phyloP scores from a whole-genome alignment of 1,140 invertebrate genomes.

The Holotrichia oblita region DNA sequence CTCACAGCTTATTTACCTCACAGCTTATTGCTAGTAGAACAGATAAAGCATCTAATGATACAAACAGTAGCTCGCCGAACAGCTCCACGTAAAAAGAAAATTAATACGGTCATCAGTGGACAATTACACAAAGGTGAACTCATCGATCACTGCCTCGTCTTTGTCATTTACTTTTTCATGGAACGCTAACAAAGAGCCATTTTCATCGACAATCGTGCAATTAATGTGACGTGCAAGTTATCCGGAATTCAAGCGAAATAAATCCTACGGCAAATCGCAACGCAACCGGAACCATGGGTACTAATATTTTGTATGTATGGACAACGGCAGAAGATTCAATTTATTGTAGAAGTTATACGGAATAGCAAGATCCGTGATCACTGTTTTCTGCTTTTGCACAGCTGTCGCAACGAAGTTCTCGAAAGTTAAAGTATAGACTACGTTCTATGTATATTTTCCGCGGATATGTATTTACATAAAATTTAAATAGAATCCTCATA shows the following conservation, averaged over 20 bases:
- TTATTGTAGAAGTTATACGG: neutral
- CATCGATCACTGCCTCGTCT: neutral
- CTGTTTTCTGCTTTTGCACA: no score
- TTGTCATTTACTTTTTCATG: constrained; percentile 10
- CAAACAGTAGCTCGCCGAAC: neutral
- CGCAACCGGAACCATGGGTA: neutral
- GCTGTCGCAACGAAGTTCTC: no score
- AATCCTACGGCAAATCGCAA: neutral
- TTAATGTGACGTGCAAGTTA: neutral
- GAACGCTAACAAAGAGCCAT: neutral
- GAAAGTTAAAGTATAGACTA: no score
- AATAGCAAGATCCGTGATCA: no score
- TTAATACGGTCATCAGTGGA: neutral
- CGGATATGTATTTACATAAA: no score
- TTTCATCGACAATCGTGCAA: constrained; percentile 1
- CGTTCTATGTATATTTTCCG: no score
- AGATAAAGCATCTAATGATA: neutral
- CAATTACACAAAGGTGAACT: constrained; percentile 16
- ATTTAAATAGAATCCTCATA: no score
- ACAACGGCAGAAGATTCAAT: neutral
- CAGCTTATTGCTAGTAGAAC: no score
- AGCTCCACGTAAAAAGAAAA: neutral
- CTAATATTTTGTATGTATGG: neutral
- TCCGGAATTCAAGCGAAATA: constrained; percentile 2
- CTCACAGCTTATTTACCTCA: no score